Evolutionary conservation across 2,888 invertebrate genomes (phyloP), one percentile per base, ranked within the genome.

Genomic region (Smittia aterrima): DNA sequence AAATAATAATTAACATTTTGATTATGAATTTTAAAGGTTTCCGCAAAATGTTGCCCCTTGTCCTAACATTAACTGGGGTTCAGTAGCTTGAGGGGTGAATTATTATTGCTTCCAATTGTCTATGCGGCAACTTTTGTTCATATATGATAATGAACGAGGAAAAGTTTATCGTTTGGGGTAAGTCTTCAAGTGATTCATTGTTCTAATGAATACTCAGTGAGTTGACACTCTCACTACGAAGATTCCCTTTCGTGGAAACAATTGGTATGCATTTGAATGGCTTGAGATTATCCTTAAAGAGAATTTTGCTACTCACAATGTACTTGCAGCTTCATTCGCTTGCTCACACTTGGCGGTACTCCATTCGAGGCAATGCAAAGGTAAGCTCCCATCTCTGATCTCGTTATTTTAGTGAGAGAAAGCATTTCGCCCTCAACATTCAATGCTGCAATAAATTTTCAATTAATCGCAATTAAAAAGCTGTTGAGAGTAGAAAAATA

Each of bases 381-480:
- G 83, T 93, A 94, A 75, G 91, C 91, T 72, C 92, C 93, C 93
- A 93, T 93, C 85, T 95, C 94, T 68, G 92, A 92, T 77, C 94
- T 87, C 76, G 93, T 93, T 81, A 95, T 91, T 85, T 94, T 93
- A 75, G 92, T 90, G 80, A 95, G 85, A 78, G 89, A 89, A 78
- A 94, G 86, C 79, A 90, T 86, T 82, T 94, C 93, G 7, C 93
- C 93, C 79, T 92, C 92, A 75, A 92, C 87, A 54, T 89, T 87
- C 76, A 85, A 83, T 77, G 90, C 90, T 92, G 84, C 22, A 80
- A 82, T 75, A 76, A 75, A 77, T 76, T 78, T 75, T 41, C 20
- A 58, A 58, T 58, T 58, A 58, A 67, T 40, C 40, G 25, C 16
- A 68, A 73, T 66, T 38, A 74, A 24, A 66, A 20, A 20, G n/a